phyloP scores from a whole-genome alignment of 1,140 invertebrate species.

The Cydia fagiglandana region DNA sequence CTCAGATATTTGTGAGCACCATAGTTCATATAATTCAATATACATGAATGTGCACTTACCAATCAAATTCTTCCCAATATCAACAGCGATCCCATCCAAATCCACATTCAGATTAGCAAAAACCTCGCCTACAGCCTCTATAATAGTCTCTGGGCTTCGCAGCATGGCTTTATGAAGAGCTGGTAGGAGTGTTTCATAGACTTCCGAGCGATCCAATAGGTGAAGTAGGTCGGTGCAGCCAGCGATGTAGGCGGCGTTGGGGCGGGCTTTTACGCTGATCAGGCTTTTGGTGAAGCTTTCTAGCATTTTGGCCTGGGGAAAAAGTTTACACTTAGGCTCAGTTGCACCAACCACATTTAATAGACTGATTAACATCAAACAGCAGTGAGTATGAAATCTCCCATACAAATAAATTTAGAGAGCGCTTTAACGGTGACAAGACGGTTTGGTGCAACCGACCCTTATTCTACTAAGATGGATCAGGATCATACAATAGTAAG shows the following conservation, averaged over 20 bases:
- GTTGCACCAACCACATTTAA: too few relatives aligned
- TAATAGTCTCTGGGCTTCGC: constrained; percentile 95
- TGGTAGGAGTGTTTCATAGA: constrained; percentile 88
- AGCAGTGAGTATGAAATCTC: too few relatives aligned
- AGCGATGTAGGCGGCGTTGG: constrained; percentile 83
- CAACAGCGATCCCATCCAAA: constrained; percentile 88
- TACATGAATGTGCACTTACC: constrained; percentile 72
- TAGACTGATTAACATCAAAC: too few relatives aligned
- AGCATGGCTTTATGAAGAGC: constrained; percentile 95
- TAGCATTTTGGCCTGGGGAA: constrained; percentile 81
- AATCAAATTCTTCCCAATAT: constrained; percentile 90
- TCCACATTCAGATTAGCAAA: constrained; percentile 86
- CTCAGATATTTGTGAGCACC: too few relatives aligned
- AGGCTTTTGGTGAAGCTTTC: constrained; percentile 90
- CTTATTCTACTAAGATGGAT: too few relatives aligned
- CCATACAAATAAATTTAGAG: too few relatives aligned
- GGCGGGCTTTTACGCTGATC: constrained; percentile 89
- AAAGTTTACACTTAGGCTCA: background rate
- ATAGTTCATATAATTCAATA: too few relatives aligned
- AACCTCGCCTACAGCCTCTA: constrained; percentile 88
- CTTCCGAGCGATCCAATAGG: constrained; percentile 85
- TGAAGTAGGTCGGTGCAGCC: constrained; percentile 83
- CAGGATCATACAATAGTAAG: too few relatives aligned
- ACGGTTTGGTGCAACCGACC: too few relatives aligned
- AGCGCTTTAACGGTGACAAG: too few relatives aligned